Base-by-base conservation (phyloP, 2,797 vertebrate genomes). In the Saguinus oedipus region DNA sequence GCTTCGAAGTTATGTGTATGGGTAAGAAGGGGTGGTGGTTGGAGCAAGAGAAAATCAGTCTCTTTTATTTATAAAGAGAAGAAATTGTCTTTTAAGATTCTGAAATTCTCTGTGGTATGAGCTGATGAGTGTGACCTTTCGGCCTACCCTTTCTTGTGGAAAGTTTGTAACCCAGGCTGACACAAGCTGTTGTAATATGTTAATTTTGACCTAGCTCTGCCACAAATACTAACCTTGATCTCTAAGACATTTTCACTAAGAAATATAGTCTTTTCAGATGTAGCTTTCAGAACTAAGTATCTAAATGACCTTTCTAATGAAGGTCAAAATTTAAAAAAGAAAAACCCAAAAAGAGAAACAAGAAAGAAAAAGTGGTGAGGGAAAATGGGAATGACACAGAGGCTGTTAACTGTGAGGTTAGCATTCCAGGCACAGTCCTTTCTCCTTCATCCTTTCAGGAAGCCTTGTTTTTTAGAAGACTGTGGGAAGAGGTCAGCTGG, bases 41-140 rank as follows among this genome's bases (percentile, higher is more conserved):
- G 14, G 26, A 92, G 42, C 4, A 70, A 94, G 93, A 95, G 26
- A 88, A 84, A 97, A 97, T 88, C 15, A 11, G 78, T 61, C 88
- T 82, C 93, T 94, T 97, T 97, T 97, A 96, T 96, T 97, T 97
- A 88, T 76, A 90, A 95, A 96, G 97, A 97, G 93, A 97, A 97
- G 92, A 97, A 95, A 92, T 97, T 83, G 10, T 96, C 94, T 95
- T 97, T 1, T 0, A 91, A 94, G 95, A 92, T 61, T 55, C 48
- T 90, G 20, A 13, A 80, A 1, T 78, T 79, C 76, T 50, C 95
- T 90, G 88, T 87, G 96, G 82, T 53, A 95, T 70, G 70, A 97
- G 76, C 86, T 97, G 98, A 98, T 96, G 96, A 95, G 80, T 57
- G 39, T 98, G 98, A 98, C 98, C 98, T 98, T 99, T 98, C 13